Evolutionary conservation across 2,797 vertebrate genomes (phyloP).

Genomic region (Cirrhinus molitorella): DNA sequence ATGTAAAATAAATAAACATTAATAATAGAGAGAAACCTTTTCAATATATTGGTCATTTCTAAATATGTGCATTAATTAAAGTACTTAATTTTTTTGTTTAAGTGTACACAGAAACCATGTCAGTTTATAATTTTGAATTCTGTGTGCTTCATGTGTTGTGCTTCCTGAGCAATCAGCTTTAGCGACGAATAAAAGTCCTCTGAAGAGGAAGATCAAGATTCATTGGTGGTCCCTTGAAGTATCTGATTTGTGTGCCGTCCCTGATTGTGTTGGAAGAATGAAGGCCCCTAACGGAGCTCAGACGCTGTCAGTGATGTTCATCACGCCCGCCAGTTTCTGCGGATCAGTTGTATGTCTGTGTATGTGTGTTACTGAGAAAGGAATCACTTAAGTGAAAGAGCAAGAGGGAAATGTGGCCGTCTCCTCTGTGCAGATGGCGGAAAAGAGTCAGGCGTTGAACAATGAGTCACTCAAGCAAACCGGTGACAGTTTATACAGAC

Average conservation of each 20-base stretch:
- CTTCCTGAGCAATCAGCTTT: not conserved
- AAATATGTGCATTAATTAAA: too few relatives aligned
- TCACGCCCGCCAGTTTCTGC: not conserved
- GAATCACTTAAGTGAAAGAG: not conserved
- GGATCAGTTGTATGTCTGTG: slow-evolving; percentile 3
- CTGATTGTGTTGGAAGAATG: not conserved
- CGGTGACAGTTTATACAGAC: slow-evolving; percentile 20
- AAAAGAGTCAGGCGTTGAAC: slow-evolving; percentile 50
- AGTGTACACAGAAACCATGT: not conserved
- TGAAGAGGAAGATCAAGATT: slow-evolving; percentile 8
- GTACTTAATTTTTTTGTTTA: too few relatives aligned
- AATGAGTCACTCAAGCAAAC: slow-evolving; percentile 44
- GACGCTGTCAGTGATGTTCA: not conserved
- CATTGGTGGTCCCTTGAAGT: not conserved
- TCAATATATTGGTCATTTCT: too few relatives aligned
- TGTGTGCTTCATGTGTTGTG: not conserved
- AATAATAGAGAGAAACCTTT: too few relatives aligned
- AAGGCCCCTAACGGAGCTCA: not conserved
- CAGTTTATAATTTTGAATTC: not conserved
- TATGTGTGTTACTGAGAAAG: not conserved
- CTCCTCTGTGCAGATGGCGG: slow-evolving; percentile 18
- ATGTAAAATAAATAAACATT: too few relatives aligned
- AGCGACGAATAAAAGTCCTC: not conserved
- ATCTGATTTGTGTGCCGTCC: not conserved
- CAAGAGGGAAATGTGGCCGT: not conserved